Percentiles rank a stretch among this genome's conserved stretches.
Conservation (phyloP, 1,140 invertebrate species). For the Drosophila pandora region DNA sequence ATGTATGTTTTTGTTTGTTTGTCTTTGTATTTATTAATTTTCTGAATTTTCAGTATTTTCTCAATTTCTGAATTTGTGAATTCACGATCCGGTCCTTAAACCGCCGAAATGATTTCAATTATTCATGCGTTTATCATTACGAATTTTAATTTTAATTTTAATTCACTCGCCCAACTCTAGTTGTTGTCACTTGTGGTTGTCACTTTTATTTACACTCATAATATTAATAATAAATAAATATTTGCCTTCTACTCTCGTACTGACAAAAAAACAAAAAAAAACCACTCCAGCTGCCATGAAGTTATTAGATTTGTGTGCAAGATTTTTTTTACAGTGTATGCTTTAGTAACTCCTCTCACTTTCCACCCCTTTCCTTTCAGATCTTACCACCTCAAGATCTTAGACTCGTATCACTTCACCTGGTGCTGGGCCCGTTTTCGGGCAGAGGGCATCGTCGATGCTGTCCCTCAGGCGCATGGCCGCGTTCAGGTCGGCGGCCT, state of each 20-base stretch:
- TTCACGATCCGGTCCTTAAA: slow-evolving; percentile 52
- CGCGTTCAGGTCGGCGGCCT: slow-evolving; percentile 48
- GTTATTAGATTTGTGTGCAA: not conserved
- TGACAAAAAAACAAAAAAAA: slow-evolving; percentile 3
- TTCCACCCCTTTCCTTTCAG: not conserved
- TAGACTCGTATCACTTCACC: slow-evolving; percentile 82
- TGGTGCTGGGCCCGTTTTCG: slow-evolving; percentile 61
- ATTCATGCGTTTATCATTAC: slow-evolving; percentile 66
- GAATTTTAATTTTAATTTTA: slow-evolving; percentile 45
- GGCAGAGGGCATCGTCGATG: slow-evolving; percentile 70
- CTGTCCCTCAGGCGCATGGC: slow-evolving; percentile 65
- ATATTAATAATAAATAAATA: slow-evolving; percentile 58
- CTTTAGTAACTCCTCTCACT: not conserved
- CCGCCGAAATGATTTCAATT: slow-evolving; percentile 49
- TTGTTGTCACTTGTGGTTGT: slow-evolving; percentile 21
- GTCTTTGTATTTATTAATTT: slow-evolving; percentile 68
- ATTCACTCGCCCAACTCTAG: slow-evolving; percentile 14
- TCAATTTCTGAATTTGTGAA: slow-evolving; percentile 67
- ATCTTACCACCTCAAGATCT: not conserved
- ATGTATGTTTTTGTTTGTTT: slow-evolving; percentile 14
- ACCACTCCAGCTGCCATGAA: slow-evolving; percentile 19
- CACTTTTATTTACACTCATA: slow-evolving; percentile 62
- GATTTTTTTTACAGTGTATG: slow-evolving; percentile 12
- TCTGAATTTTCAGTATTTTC: slow-evolving; percentile 13
- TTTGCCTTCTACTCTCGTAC: not conserved